Evolutionary conservation across 2,888 invertebrate genomes (phyloP).

Genomic region (Atrina japonica): DNA sequence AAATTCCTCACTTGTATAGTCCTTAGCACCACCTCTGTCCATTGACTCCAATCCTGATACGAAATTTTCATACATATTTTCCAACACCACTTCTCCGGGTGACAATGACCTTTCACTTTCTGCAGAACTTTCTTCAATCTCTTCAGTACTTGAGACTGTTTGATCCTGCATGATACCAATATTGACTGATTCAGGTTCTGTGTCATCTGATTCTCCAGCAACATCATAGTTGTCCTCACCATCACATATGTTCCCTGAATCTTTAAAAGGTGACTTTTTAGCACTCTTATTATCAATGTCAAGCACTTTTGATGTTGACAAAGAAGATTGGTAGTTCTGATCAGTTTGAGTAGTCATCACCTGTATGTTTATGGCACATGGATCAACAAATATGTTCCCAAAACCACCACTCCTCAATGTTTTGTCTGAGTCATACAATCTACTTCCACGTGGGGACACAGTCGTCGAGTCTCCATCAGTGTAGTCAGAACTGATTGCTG

Average conservation of each 20-base stretch:
- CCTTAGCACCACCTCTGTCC: neutral
- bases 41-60: conserved; percentile 12
- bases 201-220: conserved; percentile 4
- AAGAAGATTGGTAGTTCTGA: conserved; percentile 15
- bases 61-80: conserved; percentile 34
- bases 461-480: conserved; percentile 72
- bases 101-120: conserved; percentile 37
- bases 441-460: conserved; percentile 62
- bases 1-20: neutral
- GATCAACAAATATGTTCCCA: conserved; percentile 1
- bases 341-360: conserved; percentile 29
- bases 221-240: conserved; percentile 35
- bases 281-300: conserved; percentile 49
- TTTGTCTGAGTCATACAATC: conserved; percentile 55
- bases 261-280: conserved; percentile 55
- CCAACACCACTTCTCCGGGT: conserved; percentile 46
- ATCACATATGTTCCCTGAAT: conserved; percentile 68
- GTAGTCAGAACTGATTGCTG: conserved; percentile 76
- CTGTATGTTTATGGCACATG: conserved; percentile 13
- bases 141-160: no score
- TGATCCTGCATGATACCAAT: no score
- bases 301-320: conserved; percentile 35
- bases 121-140: conserved; percentile 13
- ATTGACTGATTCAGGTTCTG: neutral
- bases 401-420: conserved; percentile 31